These are phyloP conservation scores for Argyrosomus regius DNA, from an alignment of 2,797 vertebrate species.

Conservation along the genomic window DNA sequence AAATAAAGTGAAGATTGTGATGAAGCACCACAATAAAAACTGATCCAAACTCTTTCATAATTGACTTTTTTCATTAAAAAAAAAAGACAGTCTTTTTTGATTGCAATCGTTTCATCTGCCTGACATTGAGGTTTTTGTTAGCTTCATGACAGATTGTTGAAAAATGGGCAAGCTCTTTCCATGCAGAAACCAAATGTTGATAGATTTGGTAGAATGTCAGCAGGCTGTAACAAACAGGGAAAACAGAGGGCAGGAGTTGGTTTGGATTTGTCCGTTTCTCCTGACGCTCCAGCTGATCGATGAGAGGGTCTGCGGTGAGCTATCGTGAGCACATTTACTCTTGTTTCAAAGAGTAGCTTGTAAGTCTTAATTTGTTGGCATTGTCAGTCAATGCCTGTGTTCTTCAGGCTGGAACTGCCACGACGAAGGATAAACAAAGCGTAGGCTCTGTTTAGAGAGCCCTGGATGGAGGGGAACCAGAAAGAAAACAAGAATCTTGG, in stretches of 20 bases:
- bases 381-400: conserved; percentile 69
- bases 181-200: conserved; percentile 36
- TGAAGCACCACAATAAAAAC: conserved; percentile 29
- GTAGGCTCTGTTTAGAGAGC: conserved; percentile 56
- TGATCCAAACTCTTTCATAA: conserved; percentile 12
- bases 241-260: conserved; percentile 39
- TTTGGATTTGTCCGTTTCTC: conserved; percentile 49
- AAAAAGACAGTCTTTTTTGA: conserved; percentile 37
- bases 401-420: conserved; percentile 51
- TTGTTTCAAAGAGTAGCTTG: conserved; percentile 66
- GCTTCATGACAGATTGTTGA: conserved; percentile 7
- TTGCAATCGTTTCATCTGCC: conserved; percentile 51
- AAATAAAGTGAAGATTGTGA: conserved; percentile 39
- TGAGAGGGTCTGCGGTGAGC: conserved; percentile 56
- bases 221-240: conserved; percentile 23
- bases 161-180: conserved; percentile 29
- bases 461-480: conserved; percentile 47
- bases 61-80: conserved; percentile 29
- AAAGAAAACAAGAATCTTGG: conserved; percentile 47
- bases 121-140: conserved; percentile 7
- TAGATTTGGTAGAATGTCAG: conserved; percentile 38
- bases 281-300: conserved; percentile 62
- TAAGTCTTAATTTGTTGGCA: conserved; percentile 73
- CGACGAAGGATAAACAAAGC: conserved; percentile 67
- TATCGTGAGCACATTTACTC: conserved; percentile 62